Evolutionary conservation across 1,140 invertebrate genomes (phyloP).

Genomic region (Micrasema longulum): DNA sequence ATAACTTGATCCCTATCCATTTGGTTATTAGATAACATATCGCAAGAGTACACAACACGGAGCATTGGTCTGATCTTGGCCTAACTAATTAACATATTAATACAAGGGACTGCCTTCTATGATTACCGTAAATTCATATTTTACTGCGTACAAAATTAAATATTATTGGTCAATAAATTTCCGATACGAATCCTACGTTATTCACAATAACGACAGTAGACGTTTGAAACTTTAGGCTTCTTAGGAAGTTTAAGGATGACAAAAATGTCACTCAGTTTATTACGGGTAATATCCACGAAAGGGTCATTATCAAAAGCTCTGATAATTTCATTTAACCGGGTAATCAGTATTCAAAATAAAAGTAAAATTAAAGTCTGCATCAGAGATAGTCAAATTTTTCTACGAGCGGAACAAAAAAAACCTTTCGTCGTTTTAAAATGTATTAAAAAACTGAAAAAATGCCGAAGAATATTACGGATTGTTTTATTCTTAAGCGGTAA

Average conservation of each 20-base stretch:
- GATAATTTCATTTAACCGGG: too few relatives aligned
- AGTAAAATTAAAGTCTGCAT: too few relatives aligned
- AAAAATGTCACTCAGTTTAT: slow-evolving; percentile 10
- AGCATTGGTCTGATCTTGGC: not conserved
- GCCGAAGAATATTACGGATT: too few relatives aligned
- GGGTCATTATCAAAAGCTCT: slow-evolving; percentile 17
- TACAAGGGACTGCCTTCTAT: slow-evolving; percentile 28
- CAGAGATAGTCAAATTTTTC: too few relatives aligned
- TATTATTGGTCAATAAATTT: slow-evolving; percentile 53
- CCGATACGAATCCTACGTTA: slow-evolving; percentile 43
- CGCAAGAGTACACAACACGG: too few relatives aligned
- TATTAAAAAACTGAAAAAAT: too few relatives aligned
- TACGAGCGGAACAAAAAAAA: too few relatives aligned
- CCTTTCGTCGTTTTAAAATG: too few relatives aligned
- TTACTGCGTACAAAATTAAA: slow-evolving; percentile 52
- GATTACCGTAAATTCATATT: slow-evolving; percentile 51
- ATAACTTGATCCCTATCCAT: not conserved
- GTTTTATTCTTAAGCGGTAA: too few relatives aligned
- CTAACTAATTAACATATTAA: slow-evolving; percentile 50
- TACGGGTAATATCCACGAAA: not conserved
- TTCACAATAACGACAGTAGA: slow-evolving; percentile 20
- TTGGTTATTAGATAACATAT: too few relatives aligned
- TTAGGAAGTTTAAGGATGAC: slow-evolving; percentile 21
- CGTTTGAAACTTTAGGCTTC: too few relatives aligned
- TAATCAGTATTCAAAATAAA: too few relatives aligned